Base-by-base conservation (phyloP, 2,888 invertebrate species). In the Lordiphosa fenestrarum region DNA sequence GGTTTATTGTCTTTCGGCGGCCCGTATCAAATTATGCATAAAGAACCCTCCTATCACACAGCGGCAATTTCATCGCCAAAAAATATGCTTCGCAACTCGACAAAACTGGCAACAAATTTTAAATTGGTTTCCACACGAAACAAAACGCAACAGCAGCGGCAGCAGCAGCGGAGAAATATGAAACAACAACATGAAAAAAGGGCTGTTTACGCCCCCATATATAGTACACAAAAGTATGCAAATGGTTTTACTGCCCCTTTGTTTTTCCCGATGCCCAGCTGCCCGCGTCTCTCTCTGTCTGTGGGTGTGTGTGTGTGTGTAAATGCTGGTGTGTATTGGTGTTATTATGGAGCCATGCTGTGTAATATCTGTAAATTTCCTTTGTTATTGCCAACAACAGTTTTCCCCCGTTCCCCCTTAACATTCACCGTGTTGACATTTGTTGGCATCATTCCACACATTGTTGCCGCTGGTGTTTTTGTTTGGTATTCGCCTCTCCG, bases 361-460 rank as follows among this genome's bases (percentile, higher is more conserved):
- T 80, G 80, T 81, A 81, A 81, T 81, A 81, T 81, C 80, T 81
- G 80, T 81, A 81, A 82, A 81, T 82, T 81, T 82, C 80, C 82
- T 81, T 81, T 82, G 82, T 81, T 81, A 80, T 82, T 74, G 80
- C 77, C 80, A 82, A 77, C 80, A 82, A 78, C 77, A 77, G 77
- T 81, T 81, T 74, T 67, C 63, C 56, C 41, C 38, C 15, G 21
- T 19, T 9, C 19, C 39, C 15, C 13, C 15, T 30, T n/a, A 25
- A 37, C 35, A 19, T 21, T 9, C 48, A 56, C 71, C 58, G 69
- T 78, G 77, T 78, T 78, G 77, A 78, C 77, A 78, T 78, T 78
- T 80, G 77, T 80, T 77, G 77, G 80, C 80, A 80, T 80, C 77
- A 73, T 80, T 77, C 77, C 72, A 68, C 80, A 77, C 77, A 80